phyloP scores from a whole-genome alignment of 2,113 vertebrate genomes.

The Podilymbus podiceps region DNA sequence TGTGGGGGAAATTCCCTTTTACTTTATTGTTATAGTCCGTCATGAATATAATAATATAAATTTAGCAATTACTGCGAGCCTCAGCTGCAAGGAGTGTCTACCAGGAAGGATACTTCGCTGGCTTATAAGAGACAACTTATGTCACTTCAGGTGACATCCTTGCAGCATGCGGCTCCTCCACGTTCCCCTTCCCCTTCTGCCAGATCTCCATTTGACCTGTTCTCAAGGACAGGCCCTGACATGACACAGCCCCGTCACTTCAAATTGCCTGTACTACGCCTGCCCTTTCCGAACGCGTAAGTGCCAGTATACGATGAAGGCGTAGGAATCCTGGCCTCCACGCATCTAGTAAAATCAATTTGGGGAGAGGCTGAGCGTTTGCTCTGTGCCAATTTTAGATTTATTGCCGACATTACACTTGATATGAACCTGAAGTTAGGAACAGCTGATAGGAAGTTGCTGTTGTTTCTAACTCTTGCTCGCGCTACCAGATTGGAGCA shows the following conservation, averaged over 20 bases:
- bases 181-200: not conserved
- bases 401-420: not conserved
- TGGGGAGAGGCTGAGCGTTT: not conserved
- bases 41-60: not conserved
- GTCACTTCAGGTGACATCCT: not conserved
- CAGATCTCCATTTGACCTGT: not conserved
- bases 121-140: not conserved
- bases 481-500: not conserved
- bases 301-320: not conserved
- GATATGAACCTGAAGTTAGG: not conserved
- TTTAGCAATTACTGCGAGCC: not conserved
- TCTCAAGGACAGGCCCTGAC: not conserved
- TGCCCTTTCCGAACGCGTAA: not conserved
- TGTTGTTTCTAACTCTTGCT: not conserved
- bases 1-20: not conserved
- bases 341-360: accelerated
- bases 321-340: not conserved
- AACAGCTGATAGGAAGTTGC: not conserved
- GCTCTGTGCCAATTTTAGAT: not conserved
- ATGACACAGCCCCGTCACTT: not conserved
- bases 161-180: not conserved
- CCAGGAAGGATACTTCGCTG: not conserved
- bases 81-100: not conserved
- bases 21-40: not conserved
- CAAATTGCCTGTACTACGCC: not conserved